Base-by-base conservation (phyloP, 2,888 invertebrate species). In the Drosophila formosana region DNA sequence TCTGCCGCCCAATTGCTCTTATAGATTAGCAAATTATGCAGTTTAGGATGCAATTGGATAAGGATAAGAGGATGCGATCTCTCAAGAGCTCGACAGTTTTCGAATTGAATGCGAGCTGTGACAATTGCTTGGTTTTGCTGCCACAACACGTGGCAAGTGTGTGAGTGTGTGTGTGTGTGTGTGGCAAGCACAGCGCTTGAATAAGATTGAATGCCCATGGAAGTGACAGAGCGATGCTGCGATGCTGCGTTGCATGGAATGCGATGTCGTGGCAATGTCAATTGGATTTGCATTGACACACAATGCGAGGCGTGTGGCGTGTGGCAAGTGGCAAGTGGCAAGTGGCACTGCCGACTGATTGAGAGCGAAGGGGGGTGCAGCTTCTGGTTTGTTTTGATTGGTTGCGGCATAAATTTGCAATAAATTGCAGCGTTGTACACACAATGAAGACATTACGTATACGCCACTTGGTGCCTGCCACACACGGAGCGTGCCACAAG, bases 371-470 rank as follows among this genome's bases (percentile, higher is more conserved):
- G 28, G 58, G 65, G 62, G 34, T 67, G 65, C 77, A 77, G 80
- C 80, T 67, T 77, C 57, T 60, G 80, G 46, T 57, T 66, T 66
- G 66, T 72, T 78, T 80, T 78, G 78, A 80, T 80, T 77, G 78
- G 78, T 58, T 62, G 66, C 57, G 65, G 80, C 67, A 82, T 74
- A 80, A 82, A 72, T 73, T 85, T 80, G 47, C 83, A 70, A 88
- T 85, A 82, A 82, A 88, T 88, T 85, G 60, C 63, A 66, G 57
- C 67, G 75, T 45, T 69, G 65, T 79, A 49, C 66, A 82, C 83
- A 68, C 86, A 86, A 83, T 84, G 65, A 84, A 83, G 85, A 81
- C 75, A 87, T 88, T 86, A 88, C 87, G 89, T 87, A 83, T 84
- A 89, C 82, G 80, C 45, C 81, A 83, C 81, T 71, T 66, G 69